Base-by-base conservation (phyloP, 2,888 invertebrate species). In the Aromia moschata region DNA sequence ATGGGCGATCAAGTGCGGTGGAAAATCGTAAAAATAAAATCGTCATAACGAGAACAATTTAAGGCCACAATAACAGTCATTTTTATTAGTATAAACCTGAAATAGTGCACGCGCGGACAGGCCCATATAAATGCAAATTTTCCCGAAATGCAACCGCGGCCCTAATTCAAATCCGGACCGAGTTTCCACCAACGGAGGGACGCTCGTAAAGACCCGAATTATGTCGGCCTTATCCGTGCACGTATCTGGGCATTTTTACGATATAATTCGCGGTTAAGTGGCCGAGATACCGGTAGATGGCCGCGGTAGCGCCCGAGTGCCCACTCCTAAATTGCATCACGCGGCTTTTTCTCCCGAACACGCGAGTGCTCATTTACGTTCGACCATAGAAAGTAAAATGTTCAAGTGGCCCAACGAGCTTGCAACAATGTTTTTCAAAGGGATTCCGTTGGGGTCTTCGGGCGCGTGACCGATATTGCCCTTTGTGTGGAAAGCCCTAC, bases 251-350 rank as follows among this genome's bases (percentile, higher is more conserved):
- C 16, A 25, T 45, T 65, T 67, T 64, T 60, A 64, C 58, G 62
- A 62, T 60, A 64, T 62, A 65, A 67, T 69, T 69, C 59, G 58
- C 65, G 64, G 59, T 67, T 59, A 67, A 69, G 64, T 59, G 56
- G 69, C 56, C 57, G 60, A 31, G 45, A 54, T 54, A 63, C 57
- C 55, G 47, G 54, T 60, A 57, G 52, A 41, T 54, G 54, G 43
- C 16, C 45, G 40, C 44, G 55, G 38, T 54, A 54, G 40, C 25
- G 45, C 44, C 49, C 54, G 41, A 58, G 53, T 52, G 47, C 60
- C 58, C 59, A 55, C 64, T 68, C 56, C 46, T 58, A 67, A 69
- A 67, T 57, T 65, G 62, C 68, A 63, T 58, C 60, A 62, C 62
- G 67, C 65, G 67, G 58, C 58, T 64, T 67, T 69, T 53, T 60